A percentile compares a stretch with the other conserved stretches of the same genome.
phyloP scores from a whole-genome alignment of 2,797 vertebrate species.

The Phataginus tricuspis region DNA sequence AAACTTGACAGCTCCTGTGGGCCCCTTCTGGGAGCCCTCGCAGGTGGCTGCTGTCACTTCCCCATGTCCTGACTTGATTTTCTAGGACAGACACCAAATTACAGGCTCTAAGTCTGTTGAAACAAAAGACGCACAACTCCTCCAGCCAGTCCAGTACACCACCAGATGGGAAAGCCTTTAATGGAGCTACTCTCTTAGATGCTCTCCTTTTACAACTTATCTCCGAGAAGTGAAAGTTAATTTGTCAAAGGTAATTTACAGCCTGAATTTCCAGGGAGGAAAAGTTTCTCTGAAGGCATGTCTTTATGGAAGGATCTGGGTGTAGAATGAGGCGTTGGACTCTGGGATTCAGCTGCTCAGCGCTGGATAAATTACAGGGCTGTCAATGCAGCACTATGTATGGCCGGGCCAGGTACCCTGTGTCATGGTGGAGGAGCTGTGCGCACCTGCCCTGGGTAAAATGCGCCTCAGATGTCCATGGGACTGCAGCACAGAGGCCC shows the following conservation, averaged over 20 bases:
- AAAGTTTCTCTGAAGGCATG: constrained; percentile 37
- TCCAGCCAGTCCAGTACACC: neutral
- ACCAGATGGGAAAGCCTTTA: neutral
- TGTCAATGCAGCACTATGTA: neutral
- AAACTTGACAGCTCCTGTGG: neutral
- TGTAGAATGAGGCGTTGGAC: neutral
- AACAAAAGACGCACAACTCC: neutral
- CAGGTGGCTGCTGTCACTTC: neutral
- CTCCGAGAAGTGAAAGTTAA: constrained; percentile 73
- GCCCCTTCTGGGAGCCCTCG: neutral
- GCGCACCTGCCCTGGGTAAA: neutral
- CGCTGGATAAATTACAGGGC: constrained; percentile 27
- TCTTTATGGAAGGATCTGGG: constrained; percentile 16
- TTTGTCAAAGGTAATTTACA: constrained; percentile 76
- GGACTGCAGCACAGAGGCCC: neutral
- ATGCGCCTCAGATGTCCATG: neutral
- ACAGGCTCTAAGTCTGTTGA: neutral
- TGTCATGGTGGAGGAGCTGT: neutral
- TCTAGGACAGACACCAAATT: constrained; percentile 57
- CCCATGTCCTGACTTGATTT: neutral
- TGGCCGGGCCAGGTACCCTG: neutral
- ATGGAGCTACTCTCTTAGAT: constrained; percentile 38
- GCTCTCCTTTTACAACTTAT: constrained; percentile 50
- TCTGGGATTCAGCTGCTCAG: neutral
- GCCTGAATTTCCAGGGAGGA: constrained; percentile 55